Evolutionary conservation across 2,113 vertebrate genomes (phyloP), one percentile per base, ranked within the genome.

Genomic region (Aegithalos caudatus): DNA sequence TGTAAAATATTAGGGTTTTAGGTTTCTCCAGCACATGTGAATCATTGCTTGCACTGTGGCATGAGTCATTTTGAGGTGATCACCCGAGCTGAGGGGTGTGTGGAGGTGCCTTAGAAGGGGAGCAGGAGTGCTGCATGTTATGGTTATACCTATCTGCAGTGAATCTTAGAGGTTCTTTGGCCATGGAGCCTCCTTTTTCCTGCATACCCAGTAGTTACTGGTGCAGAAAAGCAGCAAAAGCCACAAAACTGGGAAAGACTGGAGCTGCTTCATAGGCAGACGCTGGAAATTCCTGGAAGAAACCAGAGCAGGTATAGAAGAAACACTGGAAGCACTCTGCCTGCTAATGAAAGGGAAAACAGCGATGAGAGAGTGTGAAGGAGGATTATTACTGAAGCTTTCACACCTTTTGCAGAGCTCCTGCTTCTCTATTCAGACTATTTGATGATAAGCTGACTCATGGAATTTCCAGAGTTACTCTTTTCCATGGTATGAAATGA

Each of bases 341-440:
- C 70, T 80, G 71, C 47, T 95, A 90, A 94, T 77, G 87, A 94
- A 89, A 81, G 62, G 54, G 73, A 69, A 92, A 96, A 94, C 31
- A 70, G 62, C 2, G 53, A 54, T 2, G 56, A 72, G 60, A 44
- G 67, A 83, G 60, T 44, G 87, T 42, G 87, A 71, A 94, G 54
- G 50, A 45, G 38, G 35, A 67, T 86, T 93, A 66, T 86, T 88
- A 73, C 67, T 45, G 81, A 91, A 87, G 73, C 40, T 92, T 85
- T 88, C 81, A 40, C 81, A 86, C 66, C 77, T 76, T 89, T 67
- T 77, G 37, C 79, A 64, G 80, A 83, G 76, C 79, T 94, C 37
- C 70, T 74, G 78, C 64, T 92, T 93, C 88, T 78, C 24, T 64
- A 74, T 83, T 95, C 82, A 90, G 71, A n/a, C 76, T 74, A 64